These are phyloP conservation scores for Cochlearius cochlearius DNA, from an alignment of 2,113 vertebrate species.

Conservation along the genomic window DNA sequence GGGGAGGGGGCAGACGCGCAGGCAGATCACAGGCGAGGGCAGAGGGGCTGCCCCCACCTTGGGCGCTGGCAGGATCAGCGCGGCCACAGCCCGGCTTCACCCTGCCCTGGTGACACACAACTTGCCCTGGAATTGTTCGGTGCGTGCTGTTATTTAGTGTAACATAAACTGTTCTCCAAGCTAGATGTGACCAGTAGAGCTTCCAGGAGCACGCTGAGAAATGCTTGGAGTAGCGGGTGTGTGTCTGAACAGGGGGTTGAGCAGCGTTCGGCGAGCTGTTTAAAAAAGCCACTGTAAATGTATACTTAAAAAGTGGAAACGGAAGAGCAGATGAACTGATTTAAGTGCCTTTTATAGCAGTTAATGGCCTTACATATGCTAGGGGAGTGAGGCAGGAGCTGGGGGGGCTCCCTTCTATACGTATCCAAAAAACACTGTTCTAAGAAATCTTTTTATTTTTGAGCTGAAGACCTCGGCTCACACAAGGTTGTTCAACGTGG, in stretches of 20 bases:
- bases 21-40: not conserved
- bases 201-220: not conserved
- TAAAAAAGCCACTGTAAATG: constrained; percentile 68
- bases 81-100: fast-evolving
- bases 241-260: constrained; percentile 64
- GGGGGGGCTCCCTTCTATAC: constrained; percentile 15
- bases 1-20: no score
- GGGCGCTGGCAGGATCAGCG: not conserved
- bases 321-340: constrained; percentile 79
- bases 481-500: not conserved
- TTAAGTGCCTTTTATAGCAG: constrained; percentile 78
- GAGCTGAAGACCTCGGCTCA: not conserved
- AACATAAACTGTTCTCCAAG: not conserved
- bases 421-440: constrained; percentile 28
- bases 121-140: not conserved
- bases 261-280: constrained; percentile 59
- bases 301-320: constrained; percentile 68
- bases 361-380: constrained; percentile 65
- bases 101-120: fast-evolving
- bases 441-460: constrained; percentile 6
- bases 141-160: not conserved
- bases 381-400: constrained; percentile 58
- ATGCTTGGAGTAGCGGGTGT: not conserved
- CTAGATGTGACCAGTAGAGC: not conserved
- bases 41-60: not conserved